Conservation (phyloP, 2,888 invertebrate genomes). For the Leptarthrus brevirostris region DNA sequence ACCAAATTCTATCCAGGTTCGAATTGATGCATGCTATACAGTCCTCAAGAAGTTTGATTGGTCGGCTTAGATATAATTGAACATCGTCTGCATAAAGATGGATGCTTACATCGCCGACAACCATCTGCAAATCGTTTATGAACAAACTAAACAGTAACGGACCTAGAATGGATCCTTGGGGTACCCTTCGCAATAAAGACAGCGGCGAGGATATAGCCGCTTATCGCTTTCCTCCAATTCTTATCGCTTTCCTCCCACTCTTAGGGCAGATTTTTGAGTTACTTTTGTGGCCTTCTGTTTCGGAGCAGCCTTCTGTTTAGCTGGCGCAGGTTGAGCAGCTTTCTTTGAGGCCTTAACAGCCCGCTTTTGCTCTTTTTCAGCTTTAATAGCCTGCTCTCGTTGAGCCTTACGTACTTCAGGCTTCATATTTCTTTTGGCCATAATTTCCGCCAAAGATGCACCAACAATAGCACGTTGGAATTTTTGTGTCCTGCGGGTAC, state of each 20-base stretch:
- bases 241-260: conserved; percentile 99
- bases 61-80: too few relatives aligned
- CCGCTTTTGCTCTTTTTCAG: conserved; percentile 96
- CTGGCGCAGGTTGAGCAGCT: conserved; percentile 75
- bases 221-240: conserved; percentile 31
- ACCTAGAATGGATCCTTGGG: too few relatives aligned
- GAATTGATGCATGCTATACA: too few relatives aligned
- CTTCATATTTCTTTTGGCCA: conserved; percentile 99
- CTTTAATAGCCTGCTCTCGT: conserved; percentile 97
- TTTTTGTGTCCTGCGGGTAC: conserved; percentile 94
- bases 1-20: too few relatives aligned
- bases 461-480: conserved; percentile 98
- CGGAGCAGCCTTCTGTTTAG: conserved; percentile 81
- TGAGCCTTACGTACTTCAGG: conserved; percentile 99
- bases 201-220: too few relatives aligned
- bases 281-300: conserved; percentile 92
- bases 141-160: too few relatives aligned
- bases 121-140: too few relatives aligned
- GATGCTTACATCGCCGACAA: too few relatives aligned
- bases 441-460: conserved; percentile 95
- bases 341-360: conserved; percentile 90
- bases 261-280: conserved; percentile 88
- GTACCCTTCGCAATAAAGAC: too few relatives aligned
- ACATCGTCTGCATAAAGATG: too few relatives aligned
- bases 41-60: too few relatives aligned